Evolutionary conservation across 2,888 invertebrate genomes (phyloP), one percentile per base, ranked within the genome.

Genomic region (Abrostola tripartita): DNA sequence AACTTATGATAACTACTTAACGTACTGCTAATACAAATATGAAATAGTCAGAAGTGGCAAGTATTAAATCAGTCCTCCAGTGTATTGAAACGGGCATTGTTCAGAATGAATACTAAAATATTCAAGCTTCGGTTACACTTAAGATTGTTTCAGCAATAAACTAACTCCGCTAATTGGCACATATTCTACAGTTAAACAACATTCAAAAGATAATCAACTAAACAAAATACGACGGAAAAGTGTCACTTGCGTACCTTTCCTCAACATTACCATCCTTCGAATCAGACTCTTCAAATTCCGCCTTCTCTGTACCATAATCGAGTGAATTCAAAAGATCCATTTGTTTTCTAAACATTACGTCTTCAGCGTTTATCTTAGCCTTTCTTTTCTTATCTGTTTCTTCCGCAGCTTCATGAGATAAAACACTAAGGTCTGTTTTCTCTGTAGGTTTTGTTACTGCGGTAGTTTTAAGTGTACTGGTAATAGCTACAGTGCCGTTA

Each of bases 261-360:
- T 79, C 82, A 10, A 37, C 49, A 55, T 65, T 79, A 5, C 70
- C 67, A 9, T 88, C 86, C 54, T 86, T 90, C 0, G 85, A 83
- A 4, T 85, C 87, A 0, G 81, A 64, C 0, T 85, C 86, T 4
- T 86, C 87, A 9, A 78, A 50, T 1, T 87, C 85, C 1, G 76
- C 50, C 65, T 77, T 86, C 10, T 88, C 89, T 2, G 86, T 88
- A 0, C 83, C 89, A 55, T 92, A 90, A 61, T 92, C 92, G 10
- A 91, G 75, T 1, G 90, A 90, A 73, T 90, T 90, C 1, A 91
- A 65, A 8, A 91, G 81, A 69, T 87, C 82, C 74, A 86, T 83
- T 61, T 90, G 85, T 59, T 91, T 91, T 24, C 82, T 84, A 8
- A 76, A 61, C 72, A 89, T 81, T 0, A 88, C 68, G 10, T 87